Evolutionary conservation across 2,797 vertebrate genomes (phyloP), one percentile per base, ranked within the genome.

Genomic region (Phataginus tetradactyla): DNA sequence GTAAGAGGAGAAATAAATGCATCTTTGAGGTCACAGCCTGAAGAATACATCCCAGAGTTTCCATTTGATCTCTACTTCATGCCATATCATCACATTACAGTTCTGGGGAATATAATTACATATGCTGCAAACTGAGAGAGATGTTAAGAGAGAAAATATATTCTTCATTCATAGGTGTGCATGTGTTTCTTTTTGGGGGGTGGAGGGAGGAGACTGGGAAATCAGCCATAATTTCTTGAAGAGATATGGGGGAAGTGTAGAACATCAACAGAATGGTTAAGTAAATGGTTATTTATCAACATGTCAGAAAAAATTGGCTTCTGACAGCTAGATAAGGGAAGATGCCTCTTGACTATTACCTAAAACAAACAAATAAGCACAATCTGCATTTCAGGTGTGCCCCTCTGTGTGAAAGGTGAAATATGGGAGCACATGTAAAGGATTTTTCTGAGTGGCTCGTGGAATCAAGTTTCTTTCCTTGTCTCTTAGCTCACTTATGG

Each of bases 401-500:
- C 69, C 42, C 29, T 55, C 32, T 27, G 53, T 64, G 18, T 90
- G 81, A 95, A 92, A 93, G 93, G 34, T 74, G 66, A 68, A 86
- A 84, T 18, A 66, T n/a, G 51, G 71, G n/a, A 93, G 34, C 15
- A 91, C 72, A 74, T 77, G 74, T 15, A 93, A 86, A 94, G 63
- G 34, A 14, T 79, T 95, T 91, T 93, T 69, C 88, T 95, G 57
- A 85, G 49, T 69, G 89, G 86, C 79, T 85, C 55, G 34, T 51
- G 72, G 49, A 94, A 92, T 93, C 55, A 66, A 66, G 49, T 96
- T 75, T 80, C 37, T 88, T 78, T 84, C 90, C 72, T 92, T 80
- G 74, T 86, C 85, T 95, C 55, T 97, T 61, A 96, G 80, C 84
- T 89, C 69, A 80, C 55, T 95, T 95, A 91, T 39, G 88, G 59